Conservation (phyloP, 2,888 invertebrate genomes). For the Helicoverpa assulta region DNA sequence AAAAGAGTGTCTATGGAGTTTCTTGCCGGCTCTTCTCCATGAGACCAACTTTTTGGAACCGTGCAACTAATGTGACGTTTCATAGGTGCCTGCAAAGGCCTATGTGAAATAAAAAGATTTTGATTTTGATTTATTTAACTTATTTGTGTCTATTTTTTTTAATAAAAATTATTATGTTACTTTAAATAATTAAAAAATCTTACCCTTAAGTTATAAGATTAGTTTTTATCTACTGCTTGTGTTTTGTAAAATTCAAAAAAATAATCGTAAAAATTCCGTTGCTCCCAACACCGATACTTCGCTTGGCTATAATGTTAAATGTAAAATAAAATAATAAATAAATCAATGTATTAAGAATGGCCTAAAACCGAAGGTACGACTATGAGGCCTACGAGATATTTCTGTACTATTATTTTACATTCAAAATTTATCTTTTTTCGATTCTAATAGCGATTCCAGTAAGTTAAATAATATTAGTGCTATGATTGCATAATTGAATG, state of each 20-base stretch:
- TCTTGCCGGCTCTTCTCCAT: no score
- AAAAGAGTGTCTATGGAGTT: no score
- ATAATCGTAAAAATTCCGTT: slow-evolving; percentile 48
- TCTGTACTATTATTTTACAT: slow-evolving; percentile 69
- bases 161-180: no score
- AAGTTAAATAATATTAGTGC: slow-evolving; percentile 86
- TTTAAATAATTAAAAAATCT: neutral
- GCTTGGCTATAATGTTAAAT: slow-evolving; percentile 73
- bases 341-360: slow-evolving; percentile 59
- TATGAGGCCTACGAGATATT: slow-evolving; percentile 71
- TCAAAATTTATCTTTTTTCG: slow-evolving; percentile 72
- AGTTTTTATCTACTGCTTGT: neutral
- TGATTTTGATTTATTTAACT: no score
- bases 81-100: no score
- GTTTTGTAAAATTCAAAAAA: slow-evolving; percentile 51
- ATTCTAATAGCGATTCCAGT: slow-evolving; percentile 85
- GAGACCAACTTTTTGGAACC: no score
- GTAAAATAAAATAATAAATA: slow-evolving; percentile 63
- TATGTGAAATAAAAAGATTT: no score
- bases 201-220: neutral
- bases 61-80: no score
- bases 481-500: slow-evolving; percentile 89
- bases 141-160: no score
- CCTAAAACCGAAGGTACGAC: slow-evolving; percentile 62
- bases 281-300: slow-evolving; percentile 65